Base-by-base conservation (phyloP, 2,113 vertebrate genomes). In the Thunnus thynnus region DNA sequence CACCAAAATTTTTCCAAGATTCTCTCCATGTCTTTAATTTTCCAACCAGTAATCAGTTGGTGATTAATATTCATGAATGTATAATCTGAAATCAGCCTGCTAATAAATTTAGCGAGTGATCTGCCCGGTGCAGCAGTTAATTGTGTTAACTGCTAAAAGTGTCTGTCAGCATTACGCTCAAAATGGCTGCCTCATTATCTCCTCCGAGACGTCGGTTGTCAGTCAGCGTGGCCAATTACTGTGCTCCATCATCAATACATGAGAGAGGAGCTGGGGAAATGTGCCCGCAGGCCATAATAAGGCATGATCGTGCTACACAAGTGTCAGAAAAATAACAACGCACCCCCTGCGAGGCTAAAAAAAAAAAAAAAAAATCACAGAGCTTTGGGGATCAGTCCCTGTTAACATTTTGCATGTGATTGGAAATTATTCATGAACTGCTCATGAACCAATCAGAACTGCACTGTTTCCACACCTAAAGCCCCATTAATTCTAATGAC, bases 111-210 rank as follows among this genome's bases (percentile, higher is more conserved):
- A 90, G 13, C 61, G 48, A 20, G 76, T 72, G 82, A 82, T 83
- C 66, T 79, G 83, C 77, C 67, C 48, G 7, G 56, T 61, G 61
- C 65, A 69, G 81, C 73, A 61, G 25, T 61, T 83, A 88, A 89
- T 84, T 87, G 60, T 79, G 56, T 77, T 71, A 83, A 83, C 70
- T 14, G 36, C 61, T 82, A 47, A 79, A 76, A 89, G 70, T 82
- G 75, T 79, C 86, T 83, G 83, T 86, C 83, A 82, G 89, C 74
- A 57, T 76, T 66, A 70, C 13, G 9, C 63, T 80, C 51, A 85
- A 89, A 89, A 88, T 83, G 82, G 76, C 87, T 50, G 83, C 86
- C 82, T 91, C 80, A 79, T 90, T 90, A 91, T 85, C 82, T 78
- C 75, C 87, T 72, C 65, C 0, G 22, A 87, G 82, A 83, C 20